Conservation (phyloP, 2,888 invertebrate species). For the Chrysina gloriosa region DNA sequence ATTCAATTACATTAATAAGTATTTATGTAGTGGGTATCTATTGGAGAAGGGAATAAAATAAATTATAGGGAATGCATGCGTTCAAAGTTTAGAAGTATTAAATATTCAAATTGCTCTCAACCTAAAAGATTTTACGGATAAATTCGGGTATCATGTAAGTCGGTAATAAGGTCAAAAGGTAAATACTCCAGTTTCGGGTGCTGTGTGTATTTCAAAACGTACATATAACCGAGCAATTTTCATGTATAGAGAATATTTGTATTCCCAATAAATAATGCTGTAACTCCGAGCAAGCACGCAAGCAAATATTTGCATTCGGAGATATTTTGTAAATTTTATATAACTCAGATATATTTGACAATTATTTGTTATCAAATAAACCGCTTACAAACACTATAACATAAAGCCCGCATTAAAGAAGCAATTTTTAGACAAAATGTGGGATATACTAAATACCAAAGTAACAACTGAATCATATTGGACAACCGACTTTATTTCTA, state of each 20-base stretch:
- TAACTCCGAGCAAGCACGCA: constrained; percentile 15
- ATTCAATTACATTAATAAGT: too few relatives aligned
- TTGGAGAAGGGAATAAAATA: too few relatives aligned
- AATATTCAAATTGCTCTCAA: neutral
- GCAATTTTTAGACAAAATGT: neutral
- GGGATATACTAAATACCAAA: too few relatives aligned
- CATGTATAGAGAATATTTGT: constrained; percentile 22
- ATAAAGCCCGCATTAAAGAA: constrained; percentile 1
- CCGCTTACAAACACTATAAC: neutral
- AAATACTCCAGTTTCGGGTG: neutral
- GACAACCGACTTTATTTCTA: too few relatives aligned
- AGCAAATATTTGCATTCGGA: constrained; percentile 25
- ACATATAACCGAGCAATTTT: neutral
- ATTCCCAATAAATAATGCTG: constrained; percentile 19
- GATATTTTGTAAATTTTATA: constrained; percentile 29
- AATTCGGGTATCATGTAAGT: neutral
- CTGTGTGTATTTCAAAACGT: neutral
- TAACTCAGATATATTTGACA: neutral
- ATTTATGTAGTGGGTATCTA: too few relatives aligned
- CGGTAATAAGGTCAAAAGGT: constrained; percentile 20
- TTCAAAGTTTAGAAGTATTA: too few relatives aligned
- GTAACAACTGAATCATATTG: too few relatives aligned
- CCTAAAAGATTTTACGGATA: neutral
- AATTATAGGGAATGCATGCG: too few relatives aligned
- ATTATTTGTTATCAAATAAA: constrained; percentile 33